A percentile compares a stretch with the other conserved stretches of the same genome.
These are phyloP conservation scores for Triplophysa dalaica DNA, from an alignment of 2,113 vertebrate genomes.

Conservation along the genomic window DNA sequence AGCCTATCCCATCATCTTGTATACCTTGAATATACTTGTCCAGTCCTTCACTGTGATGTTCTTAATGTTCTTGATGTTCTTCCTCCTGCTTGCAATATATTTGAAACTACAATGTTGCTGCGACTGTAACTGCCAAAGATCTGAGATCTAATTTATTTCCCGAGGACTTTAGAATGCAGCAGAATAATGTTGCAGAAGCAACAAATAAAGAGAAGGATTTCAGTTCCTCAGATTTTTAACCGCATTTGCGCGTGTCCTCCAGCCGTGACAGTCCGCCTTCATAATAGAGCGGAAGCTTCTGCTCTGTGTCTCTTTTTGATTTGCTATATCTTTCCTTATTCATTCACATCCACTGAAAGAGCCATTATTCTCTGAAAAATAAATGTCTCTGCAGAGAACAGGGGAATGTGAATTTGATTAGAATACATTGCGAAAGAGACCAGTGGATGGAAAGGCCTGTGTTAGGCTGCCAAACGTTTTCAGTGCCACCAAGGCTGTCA, in stretches of 20 bases:
- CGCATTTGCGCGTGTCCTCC: background rate
- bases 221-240: background rate
- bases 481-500: slow-evolving; percentile 13
- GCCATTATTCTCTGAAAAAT: slow-evolving; percentile 28
- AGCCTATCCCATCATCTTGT: too few species aligned
- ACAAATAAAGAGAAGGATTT: background rate
- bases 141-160: background rate
- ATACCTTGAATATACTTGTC: too few species aligned
- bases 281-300: background rate
- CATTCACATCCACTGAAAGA: background rate
- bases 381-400: background rate
- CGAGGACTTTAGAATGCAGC: background rate
- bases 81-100: too few species aligned
- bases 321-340: background rate
- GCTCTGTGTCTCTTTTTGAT: background rate
- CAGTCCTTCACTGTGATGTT: too few species aligned
- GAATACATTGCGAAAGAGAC: slow-evolving; percentile 25
- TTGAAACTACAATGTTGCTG: background rate
- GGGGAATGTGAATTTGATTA: slow-evolving; percentile 12
- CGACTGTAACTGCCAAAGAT: background rate
- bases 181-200: background rate
- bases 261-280: background rate
- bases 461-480: slow-evolving; percentile 2
- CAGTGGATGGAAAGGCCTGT: background rate
- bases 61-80: too few species aligned